A percentile compares a stretch with the other conserved stretches of the same genome.
Evolutionary conservation across 2,888 invertebrate genomes (phyloP).

Genomic region (Thereva unica): DNA sequence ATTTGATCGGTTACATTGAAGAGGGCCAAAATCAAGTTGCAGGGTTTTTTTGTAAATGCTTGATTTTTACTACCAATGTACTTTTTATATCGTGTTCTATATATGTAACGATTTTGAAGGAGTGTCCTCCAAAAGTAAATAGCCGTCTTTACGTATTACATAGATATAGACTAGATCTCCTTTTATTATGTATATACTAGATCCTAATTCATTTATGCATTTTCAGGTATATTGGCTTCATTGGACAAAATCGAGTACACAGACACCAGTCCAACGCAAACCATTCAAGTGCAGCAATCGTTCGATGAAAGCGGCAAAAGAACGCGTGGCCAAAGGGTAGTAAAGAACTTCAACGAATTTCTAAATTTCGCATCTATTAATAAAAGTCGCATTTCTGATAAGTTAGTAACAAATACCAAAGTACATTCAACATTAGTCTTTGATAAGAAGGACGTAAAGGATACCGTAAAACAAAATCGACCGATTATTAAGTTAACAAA

Average conservation of each 20-base stretch:
- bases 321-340: constrained; percentile 59
- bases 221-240: constrained; percentile 61
- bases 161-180: background rate
- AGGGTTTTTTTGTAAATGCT: too few relatives aligned
- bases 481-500: constrained; percentile 61
- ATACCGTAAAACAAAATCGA: constrained; percentile 42
- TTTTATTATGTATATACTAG: background rate
- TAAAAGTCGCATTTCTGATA: constrained; percentile 63
- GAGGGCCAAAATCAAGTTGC: too few relatives aligned
- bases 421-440: constrained; percentile 1
- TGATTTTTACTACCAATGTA: too few relatives aligned
- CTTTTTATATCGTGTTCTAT: too few relatives aligned
- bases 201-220: background rate
- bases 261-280: constrained; percentile 4
- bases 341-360: constrained; percentile 85
- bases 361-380: constrained; percentile 74
- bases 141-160: too few relatives aligned
- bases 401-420: constrained; percentile 41
- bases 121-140: too few relatives aligned
- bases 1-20: too few relatives aligned
- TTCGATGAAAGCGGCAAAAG: constrained; percentile 40
- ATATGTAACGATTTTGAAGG: too few relatives aligned
- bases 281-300: background rate
- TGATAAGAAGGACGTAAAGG: constrained; percentile 9
- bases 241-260: constrained; percentile 63